Percentiles rank a stretch among this genome's conserved stretches.
These are phyloP conservation scores for Carapus acus DNA, from an alignment of 2,797 vertebrate species.

Conservation along the genomic window DNA sequence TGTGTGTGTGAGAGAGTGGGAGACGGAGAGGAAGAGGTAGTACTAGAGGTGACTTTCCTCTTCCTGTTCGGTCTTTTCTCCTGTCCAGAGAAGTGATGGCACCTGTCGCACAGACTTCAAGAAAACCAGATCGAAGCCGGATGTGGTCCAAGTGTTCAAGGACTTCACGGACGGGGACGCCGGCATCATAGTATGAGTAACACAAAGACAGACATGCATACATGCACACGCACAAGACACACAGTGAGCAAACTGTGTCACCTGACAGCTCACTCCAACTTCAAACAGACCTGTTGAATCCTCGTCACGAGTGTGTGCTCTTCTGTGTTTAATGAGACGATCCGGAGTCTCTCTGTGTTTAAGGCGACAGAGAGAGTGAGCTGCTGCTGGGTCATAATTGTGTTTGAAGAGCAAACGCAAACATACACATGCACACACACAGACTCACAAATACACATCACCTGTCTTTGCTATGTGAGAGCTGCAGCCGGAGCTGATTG, in stretches of 20 bases:
- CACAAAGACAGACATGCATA: background rate
- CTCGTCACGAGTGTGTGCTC: background rate
- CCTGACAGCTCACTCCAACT: conserved; percentile 11
- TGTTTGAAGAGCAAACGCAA: conserved; percentile 29
- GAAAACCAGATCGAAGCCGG: conserved; percentile 84
- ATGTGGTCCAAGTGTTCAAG: conserved; percentile 83
- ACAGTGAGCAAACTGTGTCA: conserved; percentile 6
- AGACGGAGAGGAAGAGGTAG: too few relatives aligned
- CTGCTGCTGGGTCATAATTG: too few relatives aligned
- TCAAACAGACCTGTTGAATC: conserved; percentile 4
- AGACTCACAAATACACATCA: too few relatives aligned
- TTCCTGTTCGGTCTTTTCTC: background rate
- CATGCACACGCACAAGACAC: background rate
- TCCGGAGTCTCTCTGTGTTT: too few relatives aligned
- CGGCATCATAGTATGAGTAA: conserved; percentile 78
- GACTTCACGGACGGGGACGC: conserved; percentile 85
- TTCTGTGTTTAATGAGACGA: too few relatives aligned
- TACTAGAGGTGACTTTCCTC: too few relatives aligned
- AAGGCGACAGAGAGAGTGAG: too few relatives aligned
- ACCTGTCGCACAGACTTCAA: conserved; percentile 96
- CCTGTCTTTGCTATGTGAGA: too few relatives aligned
- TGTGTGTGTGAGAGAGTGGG: too few relatives aligned
- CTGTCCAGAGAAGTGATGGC: conserved; percentile 83
- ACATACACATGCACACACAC: too few relatives aligned
- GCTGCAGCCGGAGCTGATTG: conserved; percentile 17